Base-by-base conservation (phyloP, 2,113 vertebrate genomes). In the Xenotilapia longispinis region DNA sequence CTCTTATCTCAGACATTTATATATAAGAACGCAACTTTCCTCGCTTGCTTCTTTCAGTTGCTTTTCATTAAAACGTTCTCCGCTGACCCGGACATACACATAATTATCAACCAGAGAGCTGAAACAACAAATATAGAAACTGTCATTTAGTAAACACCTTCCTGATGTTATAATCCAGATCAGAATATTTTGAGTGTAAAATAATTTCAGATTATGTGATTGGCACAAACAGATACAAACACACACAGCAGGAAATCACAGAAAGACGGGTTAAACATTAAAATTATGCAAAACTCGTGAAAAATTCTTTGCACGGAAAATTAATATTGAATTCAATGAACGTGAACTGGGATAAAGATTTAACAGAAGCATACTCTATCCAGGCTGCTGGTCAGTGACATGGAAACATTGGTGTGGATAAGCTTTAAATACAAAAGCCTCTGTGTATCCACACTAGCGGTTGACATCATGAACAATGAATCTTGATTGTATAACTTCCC, bases 381-480 rank as follows among this genome's bases (percentile, higher is more conserved):
- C 45, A 33, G 26, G 55, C 40, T 49, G 45, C 31, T 78, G 28
- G 42, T 81, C n/a, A 65, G 28, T 82, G 26, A 88, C 33, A 40
- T 51, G 31, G 7, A 82, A 83, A 79, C 75, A 81, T 9, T 2
- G 38, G n/a, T 19, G 19, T 81, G 21, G 13, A 84, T 70, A 38
- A 36, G 54, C 33, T 19, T 49, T 47, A 63, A 82, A 84, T 26
- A 51, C 26, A 60, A 79, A 79, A 8, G 19, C 38, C 19, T 15
- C 12, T 11, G 53, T 73, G 36, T 57, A n/a, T 17, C 10, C 6
- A 5, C 36, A 53, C 45, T 33, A 45, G 28, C 9, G 19, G 47
- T 3, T 81, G 78, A 84, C n/a, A 55, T 81, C 65, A 85, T 38
- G 65, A 91, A 87, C 57, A 81, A 6, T 42, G 26, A 26, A 78